Evolutionary conservation across 2,113 vertebrate genomes (phyloP).

Genomic region (Chaetodon trifascialis): DNA sequence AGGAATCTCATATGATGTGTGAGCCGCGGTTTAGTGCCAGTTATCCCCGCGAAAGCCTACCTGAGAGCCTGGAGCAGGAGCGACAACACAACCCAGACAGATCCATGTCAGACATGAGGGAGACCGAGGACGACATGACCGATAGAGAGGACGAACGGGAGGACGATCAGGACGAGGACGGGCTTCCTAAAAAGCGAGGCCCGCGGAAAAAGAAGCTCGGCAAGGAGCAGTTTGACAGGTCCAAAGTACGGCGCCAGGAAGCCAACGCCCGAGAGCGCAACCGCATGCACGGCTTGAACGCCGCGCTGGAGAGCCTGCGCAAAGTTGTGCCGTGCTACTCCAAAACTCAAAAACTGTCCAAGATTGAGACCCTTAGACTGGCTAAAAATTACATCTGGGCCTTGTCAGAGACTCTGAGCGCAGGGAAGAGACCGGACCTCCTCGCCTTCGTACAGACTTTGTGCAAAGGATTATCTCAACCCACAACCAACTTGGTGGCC

Average conservation of each 20-base stretch:
- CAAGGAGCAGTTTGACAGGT: constrained; percentile 90
- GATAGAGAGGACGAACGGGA: constrained; percentile 93
- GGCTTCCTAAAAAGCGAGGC: constrained; percentile 89
- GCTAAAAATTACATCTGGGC: constrained; percentile 99
- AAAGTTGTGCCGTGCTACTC: constrained; percentile 99
- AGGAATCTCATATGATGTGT: constrained; percentile 94
- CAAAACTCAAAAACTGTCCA: constrained; percentile 99
- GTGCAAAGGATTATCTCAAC: constrained; percentile 99
- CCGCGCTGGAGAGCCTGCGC: constrained; percentile 95
- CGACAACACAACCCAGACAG: constrained; percentile 81
- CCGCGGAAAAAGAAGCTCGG: constrained; percentile 93
- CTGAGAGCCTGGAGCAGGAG: constrained; percentile 90
- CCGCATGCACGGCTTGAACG: constrained; percentile 97
- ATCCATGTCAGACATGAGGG: constrained; percentile 88
- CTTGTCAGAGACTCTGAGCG: constrained; percentile 96
- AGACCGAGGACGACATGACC: constrained; percentile 88
- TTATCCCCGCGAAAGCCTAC: constrained; percentile 91
- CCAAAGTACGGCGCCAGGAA: constrained; percentile 94
- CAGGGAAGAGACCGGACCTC: constrained; percentile 96
- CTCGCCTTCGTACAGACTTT: constrained; percentile 98
- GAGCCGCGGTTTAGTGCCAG: constrained; percentile 94
- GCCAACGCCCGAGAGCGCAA: constrained; percentile 96
- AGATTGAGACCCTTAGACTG: constrained; percentile 97
- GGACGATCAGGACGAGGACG: constrained; percentile 91
- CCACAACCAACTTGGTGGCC: constrained; percentile 98